Evolutionary conservation across 2,888 invertebrate genomes (phyloP).

Genomic region (Cantharis flavilabris): DNA sequence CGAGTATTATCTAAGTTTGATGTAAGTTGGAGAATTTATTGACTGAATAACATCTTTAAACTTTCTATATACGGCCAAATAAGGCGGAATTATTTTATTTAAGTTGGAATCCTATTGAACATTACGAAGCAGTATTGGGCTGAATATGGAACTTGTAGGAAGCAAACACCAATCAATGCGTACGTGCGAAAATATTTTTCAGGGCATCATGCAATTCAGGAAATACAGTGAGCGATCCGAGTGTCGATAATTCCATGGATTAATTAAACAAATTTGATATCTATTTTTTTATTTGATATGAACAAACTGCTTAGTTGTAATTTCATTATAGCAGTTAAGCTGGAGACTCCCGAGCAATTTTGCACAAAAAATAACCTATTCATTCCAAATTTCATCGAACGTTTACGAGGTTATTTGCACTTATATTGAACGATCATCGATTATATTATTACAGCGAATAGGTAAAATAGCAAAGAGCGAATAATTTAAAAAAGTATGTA

Average conservation of each 20-base stretch:
- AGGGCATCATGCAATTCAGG: not conserved
- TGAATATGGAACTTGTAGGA: not conserved
- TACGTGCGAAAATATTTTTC: not conserved
- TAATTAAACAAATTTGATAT: not conserved
- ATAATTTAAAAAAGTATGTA: not conserved
- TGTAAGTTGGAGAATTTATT: not conserved
- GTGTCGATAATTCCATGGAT: not conserved
- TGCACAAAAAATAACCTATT: not conserved
- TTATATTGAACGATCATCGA: not conserved
- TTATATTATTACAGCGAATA: not conserved
- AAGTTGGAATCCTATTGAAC: not conserved
- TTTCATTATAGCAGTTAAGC: not conserved
- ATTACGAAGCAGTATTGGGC: not conserved
- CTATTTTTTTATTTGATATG: too few species aligned
- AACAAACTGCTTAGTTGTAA: not conserved
- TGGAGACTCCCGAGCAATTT: not conserved
- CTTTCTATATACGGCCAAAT: not conserved
- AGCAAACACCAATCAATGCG: not conserved
- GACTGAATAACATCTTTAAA: not conserved
- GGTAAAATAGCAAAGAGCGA: not conserved
- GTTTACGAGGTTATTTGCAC: too few species aligned
- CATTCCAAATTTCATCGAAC: too few species aligned
- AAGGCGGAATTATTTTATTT: not conserved
- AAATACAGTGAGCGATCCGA: too few species aligned
- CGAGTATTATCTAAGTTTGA: not conserved